Conservation (phyloP, 1,140 invertebrate genomes). For the Triops cancriformis region DNA sequence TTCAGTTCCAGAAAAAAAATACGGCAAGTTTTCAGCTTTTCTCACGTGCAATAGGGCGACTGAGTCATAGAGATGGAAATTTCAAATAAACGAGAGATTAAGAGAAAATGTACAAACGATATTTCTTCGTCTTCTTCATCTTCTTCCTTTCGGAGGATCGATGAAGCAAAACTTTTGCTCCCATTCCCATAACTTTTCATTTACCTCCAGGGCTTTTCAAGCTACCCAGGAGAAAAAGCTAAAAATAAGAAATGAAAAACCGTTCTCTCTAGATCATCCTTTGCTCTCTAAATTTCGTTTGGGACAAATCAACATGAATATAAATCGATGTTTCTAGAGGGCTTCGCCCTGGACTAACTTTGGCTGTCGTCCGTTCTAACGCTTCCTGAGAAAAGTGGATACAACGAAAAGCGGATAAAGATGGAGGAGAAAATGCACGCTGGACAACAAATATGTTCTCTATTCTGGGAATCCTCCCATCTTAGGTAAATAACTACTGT, state of each 20-base stretch:
- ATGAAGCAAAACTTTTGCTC: constrained; percentile 1
- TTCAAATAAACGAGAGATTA: background rate
- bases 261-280: background rate
- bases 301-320: background rate
- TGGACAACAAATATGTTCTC: too few species aligned
- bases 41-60: too few species aligned
- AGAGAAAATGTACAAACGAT: background rate
- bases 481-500: too few species aligned
- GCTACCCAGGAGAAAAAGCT: background rate
- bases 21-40: too few species aligned
- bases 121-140: background rate
- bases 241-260: background rate
- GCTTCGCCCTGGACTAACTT: too few species aligned
- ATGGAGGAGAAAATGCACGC: too few species aligned
- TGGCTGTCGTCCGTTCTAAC: too few species aligned
- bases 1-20: too few species aligned
- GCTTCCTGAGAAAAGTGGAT: too few species aligned
- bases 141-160: background rate
- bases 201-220: background rate
- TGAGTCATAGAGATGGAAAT: background rate
- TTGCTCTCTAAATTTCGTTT: background rate
- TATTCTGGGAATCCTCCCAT: too few species aligned
- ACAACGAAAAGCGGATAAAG: too few species aligned
- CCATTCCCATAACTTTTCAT: constrained; percentile 6
- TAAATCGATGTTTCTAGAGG: background rate